Base-by-base conservation (phyloP, 1,140 invertebrate species). In the Caenorhabditis inopinata region DNA sequence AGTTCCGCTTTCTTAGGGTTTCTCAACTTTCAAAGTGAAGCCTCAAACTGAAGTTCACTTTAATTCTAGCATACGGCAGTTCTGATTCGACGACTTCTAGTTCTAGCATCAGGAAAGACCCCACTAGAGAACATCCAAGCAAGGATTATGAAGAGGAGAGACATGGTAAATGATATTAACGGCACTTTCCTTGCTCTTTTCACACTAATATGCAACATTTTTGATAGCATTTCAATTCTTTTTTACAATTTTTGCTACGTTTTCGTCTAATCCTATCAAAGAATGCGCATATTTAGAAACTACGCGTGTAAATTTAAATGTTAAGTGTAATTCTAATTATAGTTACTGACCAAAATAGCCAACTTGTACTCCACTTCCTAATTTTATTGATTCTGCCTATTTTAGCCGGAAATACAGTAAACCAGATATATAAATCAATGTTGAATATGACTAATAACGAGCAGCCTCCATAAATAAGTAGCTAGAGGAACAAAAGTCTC, bases 141-240 rank as follows among this genome's bases (percentile, higher is more conserved):
- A 5, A 42, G 58, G 38, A 68, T 68, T 38, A n/a, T 68, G 58
- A 68, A 68, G 58, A 68, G 58, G 38, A 68, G 58, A 68, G 58
- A 29, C 23, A 68, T 68, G 58, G 58, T 68, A 68, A 68, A 23
- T 16, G n/a, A 38, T 16, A 68, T 4, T 16, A 2, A 32, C 14
- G 12, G 1, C 14, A 3, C 27, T n/a, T 32, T 58, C 4, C n/a
- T 4, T 62, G 27, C 32, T 38, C 9, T 27, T 3, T 14, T 16
- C 18, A 14, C 1, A n/a, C n/a, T n/a, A n/a, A n/a, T n/a, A n/a
- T n/a, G n/a, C n/a, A n/a, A n/a, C n/a, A n/a, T n/a, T n/a, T n/a
- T n/a, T n/a, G n/a, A n/a, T n/a, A n/a, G n/a, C n/a, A n/a, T 58
- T 32, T 16, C 9, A 1, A 2, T 32, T 16, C n/a, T 16, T 16